Conservation (phyloP, 2,888 invertebrate genomes). For the Tenthredo scrophulariae region DNA sequence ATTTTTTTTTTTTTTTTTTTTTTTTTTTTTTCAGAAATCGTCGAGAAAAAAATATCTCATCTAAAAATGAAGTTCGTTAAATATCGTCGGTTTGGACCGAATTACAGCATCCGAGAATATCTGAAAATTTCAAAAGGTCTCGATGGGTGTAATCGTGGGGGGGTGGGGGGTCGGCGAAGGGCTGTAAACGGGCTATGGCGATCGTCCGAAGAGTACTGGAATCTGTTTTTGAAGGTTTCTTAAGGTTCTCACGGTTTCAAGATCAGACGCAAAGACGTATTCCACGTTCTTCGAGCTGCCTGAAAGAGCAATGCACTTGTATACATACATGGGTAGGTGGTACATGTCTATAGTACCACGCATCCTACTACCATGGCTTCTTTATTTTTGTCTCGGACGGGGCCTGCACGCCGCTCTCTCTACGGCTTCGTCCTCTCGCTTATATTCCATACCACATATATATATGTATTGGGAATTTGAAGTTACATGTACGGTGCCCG, state of each 20-base stretch:
- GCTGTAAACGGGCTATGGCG: neutral
- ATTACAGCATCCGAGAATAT: too few species aligned
- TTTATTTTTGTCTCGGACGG: constrained; percentile 42
- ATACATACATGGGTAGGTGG: neutral
- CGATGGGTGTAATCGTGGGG: too few species aligned
- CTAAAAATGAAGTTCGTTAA: too few species aligned
- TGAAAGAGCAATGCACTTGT: constrained; percentile 42
- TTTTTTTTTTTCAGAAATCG: too few species aligned
- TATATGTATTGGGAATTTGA: constrained; percentile 37
- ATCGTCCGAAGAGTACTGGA: neutral
- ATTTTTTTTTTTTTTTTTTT: too few species aligned
- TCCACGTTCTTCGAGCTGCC: constrained; percentile 27
- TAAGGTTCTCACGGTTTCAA: constrained; percentile 32
- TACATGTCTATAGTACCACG: neutral
- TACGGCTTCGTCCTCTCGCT: constrained; percentile 47
- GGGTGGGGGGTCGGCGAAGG: too few species aligned
- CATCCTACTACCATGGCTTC: constrained; percentile 43
- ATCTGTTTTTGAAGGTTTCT: constrained; percentile 40
- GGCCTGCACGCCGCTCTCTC: constrained; percentile 29
- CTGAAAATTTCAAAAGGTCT: too few species aligned
- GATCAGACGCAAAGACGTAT: constrained; percentile 19
- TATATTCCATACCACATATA: neutral
- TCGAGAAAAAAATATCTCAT: too few species aligned
- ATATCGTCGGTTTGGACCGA: too few species aligned
- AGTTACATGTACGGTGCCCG: constrained; percentile 9